phyloP scores from a whole-genome alignment of 2,797 vertebrate species.

The Manis pentadactyla region DNA sequence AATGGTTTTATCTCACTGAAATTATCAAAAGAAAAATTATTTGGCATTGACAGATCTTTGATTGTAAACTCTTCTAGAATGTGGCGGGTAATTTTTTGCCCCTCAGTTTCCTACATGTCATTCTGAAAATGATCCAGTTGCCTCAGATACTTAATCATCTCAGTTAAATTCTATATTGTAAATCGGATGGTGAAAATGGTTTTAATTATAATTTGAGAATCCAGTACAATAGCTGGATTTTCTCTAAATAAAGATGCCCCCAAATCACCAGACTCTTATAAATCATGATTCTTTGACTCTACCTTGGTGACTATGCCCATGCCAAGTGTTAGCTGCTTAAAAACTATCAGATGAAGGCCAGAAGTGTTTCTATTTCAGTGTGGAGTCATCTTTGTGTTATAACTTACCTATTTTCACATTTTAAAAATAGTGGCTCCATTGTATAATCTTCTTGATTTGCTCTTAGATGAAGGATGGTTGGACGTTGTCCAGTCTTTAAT shows the following conservation, averaged over 20 bases:
- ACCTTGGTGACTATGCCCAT: background rate
- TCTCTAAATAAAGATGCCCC: constrained; percentile 50
- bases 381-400: constrained; percentile 37
- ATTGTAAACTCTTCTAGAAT: constrained; percentile 41
- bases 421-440: constrained; percentile 33
- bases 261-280: constrained; percentile 9
- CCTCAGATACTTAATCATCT: constrained; percentile 39
- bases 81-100: background rate
- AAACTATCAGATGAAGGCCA: background rate
- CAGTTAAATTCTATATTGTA: constrained; percentile 15
- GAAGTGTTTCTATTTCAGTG: constrained; percentile 37
- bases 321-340: constrained; percentile 42
- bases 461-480: constrained; percentile 97
- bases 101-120: constrained; percentile 43
- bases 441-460: constrained; percentile 81
- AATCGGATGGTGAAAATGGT: constrained; percentile 58
- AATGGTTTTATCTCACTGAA: constrained; percentile 47
- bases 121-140: constrained; percentile 39
- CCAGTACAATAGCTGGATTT: constrained; percentile 36
- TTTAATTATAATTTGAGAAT: constrained; percentile 56
- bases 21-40: constrained; percentile 4
- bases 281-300: constrained; percentile 10
- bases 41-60: constrained; percentile 27
- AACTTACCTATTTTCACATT: constrained; percentile 61
- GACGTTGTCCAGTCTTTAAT: constrained; percentile 99